Evolutionary conservation across 2,113 vertebrate species (phyloP).

Genomic region (Aspiorhynchus laticeps): DNA sequence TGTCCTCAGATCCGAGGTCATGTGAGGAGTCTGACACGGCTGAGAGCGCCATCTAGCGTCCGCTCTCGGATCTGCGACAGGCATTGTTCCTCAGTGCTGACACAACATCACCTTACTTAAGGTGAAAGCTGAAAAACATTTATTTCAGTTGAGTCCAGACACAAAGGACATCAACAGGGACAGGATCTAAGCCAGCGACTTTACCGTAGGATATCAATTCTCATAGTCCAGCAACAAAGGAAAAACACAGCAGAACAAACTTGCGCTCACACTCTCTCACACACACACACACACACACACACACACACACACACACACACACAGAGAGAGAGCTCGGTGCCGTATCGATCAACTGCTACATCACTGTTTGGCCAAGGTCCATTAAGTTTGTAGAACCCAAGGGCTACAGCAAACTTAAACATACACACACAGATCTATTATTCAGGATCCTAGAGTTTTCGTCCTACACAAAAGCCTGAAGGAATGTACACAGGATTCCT

Average conservation of each 20-base stretch:
- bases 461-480: not conserved
- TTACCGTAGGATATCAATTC: not conserved
- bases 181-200: not conserved
- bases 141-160: constrained; percentile 8
- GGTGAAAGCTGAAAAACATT: constrained; percentile 1
- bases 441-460: not conserved
- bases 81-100: not conserved
- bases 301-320: constrained; percentile 19
- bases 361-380: constrained; percentile 47
- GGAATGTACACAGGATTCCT: constrained; percentile 12
- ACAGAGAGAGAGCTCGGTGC: not conserved
- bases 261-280: not conserved
- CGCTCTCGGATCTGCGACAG: not conserved
- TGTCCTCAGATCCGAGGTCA: constrained; percentile 4
- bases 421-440: constrained; percentile 27
- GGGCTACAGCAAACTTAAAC: constrained; percentile 16
- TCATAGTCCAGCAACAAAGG: not conserved
- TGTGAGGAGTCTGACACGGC: not conserved
- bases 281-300: constrained; percentile 22
- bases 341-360: constrained; percentile 28
- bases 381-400: constrained; percentile 43
- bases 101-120: not conserved
- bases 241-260: not conserved
- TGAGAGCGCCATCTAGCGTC: constrained; percentile 59
- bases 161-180: constrained; percentile 7